Percentiles rank a stretch among this genome's conserved stretches.
These are phyloP conservation scores for Papilio protenor DNA, from an alignment of 2,888 invertebrate genomes.

Conservation along the genomic window DNA sequence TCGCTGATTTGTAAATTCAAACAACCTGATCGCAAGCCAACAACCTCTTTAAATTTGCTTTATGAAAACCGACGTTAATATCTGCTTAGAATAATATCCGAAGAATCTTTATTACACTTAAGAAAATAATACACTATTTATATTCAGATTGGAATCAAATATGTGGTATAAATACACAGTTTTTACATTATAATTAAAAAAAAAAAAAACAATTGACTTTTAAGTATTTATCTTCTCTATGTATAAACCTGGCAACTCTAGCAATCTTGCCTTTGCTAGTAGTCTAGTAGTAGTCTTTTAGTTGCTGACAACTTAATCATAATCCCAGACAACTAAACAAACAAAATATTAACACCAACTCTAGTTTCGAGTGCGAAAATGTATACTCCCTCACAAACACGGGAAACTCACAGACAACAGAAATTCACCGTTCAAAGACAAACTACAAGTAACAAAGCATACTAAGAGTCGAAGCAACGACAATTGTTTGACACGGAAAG, in stretches of 20 bases:
- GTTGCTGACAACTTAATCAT: too few relatives aligned
- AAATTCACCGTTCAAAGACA: constrained; percentile 11
- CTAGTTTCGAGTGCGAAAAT: neutral
- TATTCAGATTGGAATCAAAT: neutral
- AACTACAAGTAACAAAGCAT: constrained; percentile 33
- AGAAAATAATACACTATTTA: neutral
- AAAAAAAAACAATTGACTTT: too few relatives aligned
- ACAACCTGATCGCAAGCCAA: constrained; percentile 8
- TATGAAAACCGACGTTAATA: constrained; percentile 23
- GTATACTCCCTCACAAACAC: constrained; percentile 1
- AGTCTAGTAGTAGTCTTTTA: too few relatives aligned
- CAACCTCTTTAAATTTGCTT: constrained; percentile 30
- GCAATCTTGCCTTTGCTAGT: too few relatives aligned
- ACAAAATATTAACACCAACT: neutral
- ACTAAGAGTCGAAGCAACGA: constrained; percentile 23
- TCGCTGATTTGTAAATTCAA: constrained; percentile 29
- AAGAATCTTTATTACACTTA: neutral
- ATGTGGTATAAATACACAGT: too few relatives aligned
- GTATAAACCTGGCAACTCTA: too few relatives aligned
- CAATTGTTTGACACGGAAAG: constrained; percentile 15
- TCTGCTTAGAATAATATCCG: neutral
- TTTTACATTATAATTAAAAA: too few relatives aligned
- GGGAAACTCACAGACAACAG: constrained; percentile 9
- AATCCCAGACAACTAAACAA: neutral
- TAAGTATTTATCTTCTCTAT: too few relatives aligned